Evolutionary conservation across 1,140 invertebrate genomes (phyloP).

Genomic region (Eumaeus atala): DNA sequence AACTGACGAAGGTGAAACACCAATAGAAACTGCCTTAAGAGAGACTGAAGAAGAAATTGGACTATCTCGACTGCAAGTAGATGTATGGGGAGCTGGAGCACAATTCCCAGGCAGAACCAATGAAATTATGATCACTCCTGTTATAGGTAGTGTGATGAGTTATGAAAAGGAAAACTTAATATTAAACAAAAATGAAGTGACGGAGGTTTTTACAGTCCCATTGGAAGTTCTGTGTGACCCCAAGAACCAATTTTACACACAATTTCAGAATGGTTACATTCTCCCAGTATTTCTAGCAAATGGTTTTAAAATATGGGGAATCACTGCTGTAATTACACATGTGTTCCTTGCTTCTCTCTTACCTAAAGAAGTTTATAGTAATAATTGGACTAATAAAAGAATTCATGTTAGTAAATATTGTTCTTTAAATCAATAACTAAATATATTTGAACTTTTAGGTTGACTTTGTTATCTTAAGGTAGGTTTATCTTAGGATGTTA

Average conservation of each 20-base stretch:
- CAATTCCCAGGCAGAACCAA: constrained; percentile 69
- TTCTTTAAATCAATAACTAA: too few species aligned
- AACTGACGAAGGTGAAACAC: constrained; percentile 78
- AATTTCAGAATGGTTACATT: constrained; percentile 50
- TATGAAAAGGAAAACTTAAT: constrained; percentile 72
- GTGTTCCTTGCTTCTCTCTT: constrained; percentile 50
- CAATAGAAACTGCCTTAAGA: constrained; percentile 84
- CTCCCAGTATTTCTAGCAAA: constrained; percentile 56
- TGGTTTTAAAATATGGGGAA: constrained; percentile 63
- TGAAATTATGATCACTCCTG: constrained; percentile 80
- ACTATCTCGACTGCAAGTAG: constrained; percentile 77
- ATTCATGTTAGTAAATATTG: constrained; percentile 17
- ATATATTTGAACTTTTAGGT: too few species aligned
- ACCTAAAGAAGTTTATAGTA: constrained; percentile 50
- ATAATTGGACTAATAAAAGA: constrained; percentile 50
- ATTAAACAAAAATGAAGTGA: constrained; percentile 84
- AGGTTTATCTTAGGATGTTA: not conserved
- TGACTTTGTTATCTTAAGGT: too few species aligned
- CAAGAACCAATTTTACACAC: constrained; percentile 64
- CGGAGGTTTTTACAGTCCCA: constrained; percentile 83
- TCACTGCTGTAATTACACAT: constrained; percentile 65
- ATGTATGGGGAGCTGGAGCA: constrained; percentile 82
- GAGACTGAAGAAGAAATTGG: constrained; percentile 93
- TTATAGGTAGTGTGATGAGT: constrained; percentile 81
- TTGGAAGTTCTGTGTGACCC: constrained; percentile 81